These are phyloP conservation scores for Hyalella azteca DNA, from an alignment of 2,888 invertebrate species.

Conservation along the genomic window DNA sequence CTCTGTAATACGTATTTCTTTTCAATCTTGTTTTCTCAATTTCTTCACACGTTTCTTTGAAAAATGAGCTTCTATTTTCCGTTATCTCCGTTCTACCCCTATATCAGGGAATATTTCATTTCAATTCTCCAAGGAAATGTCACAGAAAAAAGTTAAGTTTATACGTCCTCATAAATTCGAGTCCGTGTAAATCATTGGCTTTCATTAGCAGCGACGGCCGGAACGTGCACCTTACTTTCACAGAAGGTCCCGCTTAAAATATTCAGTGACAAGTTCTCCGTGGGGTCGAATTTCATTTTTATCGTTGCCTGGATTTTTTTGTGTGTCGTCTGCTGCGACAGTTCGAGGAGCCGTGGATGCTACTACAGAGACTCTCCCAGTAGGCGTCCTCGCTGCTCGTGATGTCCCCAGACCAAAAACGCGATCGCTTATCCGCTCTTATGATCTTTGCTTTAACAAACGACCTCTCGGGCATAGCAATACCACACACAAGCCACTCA, in stretches of 20 bases:
- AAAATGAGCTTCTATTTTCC: too few species aligned
- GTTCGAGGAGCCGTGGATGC: constrained; percentile 8
- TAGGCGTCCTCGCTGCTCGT: not conserved
- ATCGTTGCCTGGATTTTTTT: constrained; percentile 2
- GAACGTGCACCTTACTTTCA: not conserved
- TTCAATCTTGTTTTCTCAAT: too few species aligned
- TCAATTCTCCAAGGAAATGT: too few species aligned
- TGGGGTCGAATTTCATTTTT: constrained; percentile 11
- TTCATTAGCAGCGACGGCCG: not conserved
- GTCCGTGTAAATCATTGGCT: not conserved
- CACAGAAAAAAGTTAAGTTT: too few species aligned
- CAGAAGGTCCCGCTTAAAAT: not conserved
- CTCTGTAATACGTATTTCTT: too few species aligned
- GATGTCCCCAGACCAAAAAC: not conserved
- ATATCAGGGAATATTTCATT: too few species aligned
- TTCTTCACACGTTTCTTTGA: too few species aligned
- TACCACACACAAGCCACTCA: constrained; percentile 20
- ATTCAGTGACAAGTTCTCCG: constrained; percentile 18
- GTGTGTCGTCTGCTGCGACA: not conserved
- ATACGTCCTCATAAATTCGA: too few species aligned
- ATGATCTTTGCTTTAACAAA: constrained; percentile 19
- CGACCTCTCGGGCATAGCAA: constrained; percentile 15
- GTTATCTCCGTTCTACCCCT: too few species aligned
- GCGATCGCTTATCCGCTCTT: constrained; percentile 18
- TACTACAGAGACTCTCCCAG: constrained; percentile 28